Conservation (phyloP, 2,888 invertebrate genomes). For the Aleiodes leptofemur region DNA sequence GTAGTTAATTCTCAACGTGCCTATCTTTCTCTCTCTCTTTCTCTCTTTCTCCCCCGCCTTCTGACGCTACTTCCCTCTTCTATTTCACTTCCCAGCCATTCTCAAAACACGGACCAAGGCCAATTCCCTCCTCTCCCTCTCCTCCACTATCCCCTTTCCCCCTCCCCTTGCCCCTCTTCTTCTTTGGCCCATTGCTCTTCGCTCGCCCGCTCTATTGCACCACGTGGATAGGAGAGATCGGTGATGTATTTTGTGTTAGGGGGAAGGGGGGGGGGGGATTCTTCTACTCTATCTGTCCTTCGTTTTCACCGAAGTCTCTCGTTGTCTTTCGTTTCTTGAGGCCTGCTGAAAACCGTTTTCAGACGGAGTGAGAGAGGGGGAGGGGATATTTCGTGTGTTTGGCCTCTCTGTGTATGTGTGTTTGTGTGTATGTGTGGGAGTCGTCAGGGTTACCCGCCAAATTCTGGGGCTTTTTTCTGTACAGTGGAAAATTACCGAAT, state of each 20-base stretch:
- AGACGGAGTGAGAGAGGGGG: too few relatives aligned
- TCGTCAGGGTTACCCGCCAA: too few relatives aligned
- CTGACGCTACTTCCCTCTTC: constrained; percentile 44
- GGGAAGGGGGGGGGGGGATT: too few relatives aligned
- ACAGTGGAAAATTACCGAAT: too few relatives aligned
- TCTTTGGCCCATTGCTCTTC: neutral
- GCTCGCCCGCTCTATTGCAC: neutral
- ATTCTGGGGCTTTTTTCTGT: too few relatives aligned
- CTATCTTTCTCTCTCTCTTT: constrained; percentile 34
- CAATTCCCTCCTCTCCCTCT: constrained; percentile 42
- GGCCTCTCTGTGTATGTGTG: too few relatives aligned
- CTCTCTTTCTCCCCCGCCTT: constrained; percentile 39
- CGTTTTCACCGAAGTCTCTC: too few relatives aligned
- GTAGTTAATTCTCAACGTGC: constrained; percentile 55
- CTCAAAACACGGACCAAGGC: constrained; percentile 53
- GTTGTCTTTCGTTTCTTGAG: too few relatives aligned
- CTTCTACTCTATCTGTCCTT: too few relatives aligned
- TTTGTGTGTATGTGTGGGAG: too few relatives aligned
- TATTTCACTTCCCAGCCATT: constrained; percentile 46
- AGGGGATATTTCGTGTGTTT: too few relatives aligned
- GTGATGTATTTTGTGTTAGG: neutral
- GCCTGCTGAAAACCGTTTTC: too few relatives aligned
- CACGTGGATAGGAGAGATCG: constrained; percentile 29
- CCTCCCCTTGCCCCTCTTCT: constrained; percentile 19
- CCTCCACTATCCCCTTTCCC: neutral